phyloP scores from a whole-genome alignment of 2,113 vertebrate species.

The Oryctolagus cuniculus region mOryCun1.1 NC_091439.1:18272001-18272500 shows the following conservation, averaged over 20 bases:
- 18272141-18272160: too few species aligned
- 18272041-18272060: too few species aligned
- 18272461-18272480: background rate
- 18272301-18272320: background rate
- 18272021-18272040: too few species aligned
- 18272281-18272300: background rate
- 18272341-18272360: constrained; percentile 1
- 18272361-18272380: background rate
- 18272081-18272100: too few species aligned
- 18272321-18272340: background rate
- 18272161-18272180: too few species aligned
- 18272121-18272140: too few species aligned
- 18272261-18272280: background rate
- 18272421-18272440: background rate
- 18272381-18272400: background rate
- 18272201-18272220: too few species aligned
- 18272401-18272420: background rate
- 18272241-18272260: background rate
- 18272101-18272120: too few species aligned
- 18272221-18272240: too few species aligned
- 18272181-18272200: too few species aligned
- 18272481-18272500: background rate
- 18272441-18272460: background rate
- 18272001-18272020: too few species aligned
- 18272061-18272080: too few species aligned